Evolutionary conservation across 1,140 invertebrate species (phyloP).

Genomic region (Pygmarrhopalites habei): DNA sequence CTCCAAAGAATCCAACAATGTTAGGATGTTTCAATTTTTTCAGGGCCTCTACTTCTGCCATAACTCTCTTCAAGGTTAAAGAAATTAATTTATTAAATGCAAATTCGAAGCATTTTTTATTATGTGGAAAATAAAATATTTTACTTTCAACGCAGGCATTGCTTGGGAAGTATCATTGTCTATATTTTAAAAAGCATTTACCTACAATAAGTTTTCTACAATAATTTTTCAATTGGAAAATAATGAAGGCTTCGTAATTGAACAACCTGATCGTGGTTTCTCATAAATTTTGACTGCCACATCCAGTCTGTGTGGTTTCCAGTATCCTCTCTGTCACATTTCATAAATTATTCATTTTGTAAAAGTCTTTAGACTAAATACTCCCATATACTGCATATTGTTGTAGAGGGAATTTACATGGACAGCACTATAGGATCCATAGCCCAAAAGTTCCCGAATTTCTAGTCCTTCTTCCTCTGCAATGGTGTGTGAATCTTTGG

Average conservation of each 20-base stretch:
- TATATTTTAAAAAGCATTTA: too few relatives aligned
- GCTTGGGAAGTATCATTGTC: too few relatives aligned
- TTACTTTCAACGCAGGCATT: too few relatives aligned
- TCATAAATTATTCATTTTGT: neutral
- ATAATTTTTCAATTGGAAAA: too few relatives aligned
- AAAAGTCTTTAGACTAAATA: neutral
- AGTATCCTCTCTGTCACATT: slow-evolving; percentile 1
- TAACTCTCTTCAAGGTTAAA: neutral
- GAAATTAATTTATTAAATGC: too few relatives aligned
- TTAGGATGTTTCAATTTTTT: slow-evolving; percentile 6
- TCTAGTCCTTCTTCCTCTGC: neutral
- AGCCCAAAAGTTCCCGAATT: neutral
- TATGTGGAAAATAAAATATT: too few relatives aligned
- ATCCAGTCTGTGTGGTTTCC: neutral
- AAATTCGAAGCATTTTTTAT: too few relatives aligned
- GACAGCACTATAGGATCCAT: slow-evolving; percentile 4
- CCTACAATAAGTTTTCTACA: too few relatives aligned
- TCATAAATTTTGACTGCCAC: slow-evolving; percentile 12
- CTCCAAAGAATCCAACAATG: slow-evolving; percentile 13
- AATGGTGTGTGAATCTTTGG: neutral
- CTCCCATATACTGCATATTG: neutral
- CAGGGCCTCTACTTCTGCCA: neutral
- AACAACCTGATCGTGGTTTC: neutral
- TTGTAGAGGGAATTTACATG: neutral
- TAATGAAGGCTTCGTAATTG: neutral